Evolutionary conservation across 2,797 vertebrate genomes (phyloP).

Genomic region (Hyperoplus immaculatus): DNA sequence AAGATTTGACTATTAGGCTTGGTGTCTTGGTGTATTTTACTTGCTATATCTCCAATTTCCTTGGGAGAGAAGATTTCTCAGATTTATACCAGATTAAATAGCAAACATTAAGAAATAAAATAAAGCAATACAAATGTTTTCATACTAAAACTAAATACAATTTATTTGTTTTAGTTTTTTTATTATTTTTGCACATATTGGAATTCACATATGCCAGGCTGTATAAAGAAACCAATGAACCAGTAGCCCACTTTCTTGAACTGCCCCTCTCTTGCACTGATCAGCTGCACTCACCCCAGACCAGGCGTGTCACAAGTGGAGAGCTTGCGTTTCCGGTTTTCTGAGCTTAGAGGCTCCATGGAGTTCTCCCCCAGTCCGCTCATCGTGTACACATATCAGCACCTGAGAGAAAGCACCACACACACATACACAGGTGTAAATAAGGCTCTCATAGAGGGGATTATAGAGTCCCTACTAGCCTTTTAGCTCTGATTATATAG

Average conservation of each 20-base stretch:
- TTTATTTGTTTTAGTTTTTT: not conserved
- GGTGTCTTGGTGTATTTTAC: not conserved
- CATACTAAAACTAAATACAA: not conserved
- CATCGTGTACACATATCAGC: constrained; percentile 91
- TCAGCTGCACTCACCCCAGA: constrained; percentile 85
- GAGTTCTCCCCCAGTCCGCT: constrained; percentile 94
- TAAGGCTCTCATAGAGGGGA: constrained; percentile 25
- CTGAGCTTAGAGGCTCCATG: constrained; percentile 90
- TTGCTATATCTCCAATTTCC: not conserved
- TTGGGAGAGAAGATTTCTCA: not conserved
- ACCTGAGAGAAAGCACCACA: constrained; percentile 78
- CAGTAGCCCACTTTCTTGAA: constrained; percentile 68
- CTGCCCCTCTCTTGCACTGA: constrained; percentile 25
- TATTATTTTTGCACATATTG: not conserved
- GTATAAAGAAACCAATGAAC: constrained; percentile 63
- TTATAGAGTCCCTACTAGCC: constrained; percentile 39
- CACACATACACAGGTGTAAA: constrained; percentile 36
- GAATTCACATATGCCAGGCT: constrained; percentile 10
- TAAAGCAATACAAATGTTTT: not conserved
- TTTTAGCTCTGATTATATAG: constrained; percentile 37
- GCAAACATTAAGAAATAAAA: not conserved
- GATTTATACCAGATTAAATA: not conserved
- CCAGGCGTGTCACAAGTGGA: constrained; percentile 91
- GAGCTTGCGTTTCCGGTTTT: constrained; percentile 93
- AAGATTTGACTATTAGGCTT: not conserved